Evolutionary conservation across 1,140 invertebrate genomes (phyloP).

Genomic region (Drosophila obscura): DNA sequence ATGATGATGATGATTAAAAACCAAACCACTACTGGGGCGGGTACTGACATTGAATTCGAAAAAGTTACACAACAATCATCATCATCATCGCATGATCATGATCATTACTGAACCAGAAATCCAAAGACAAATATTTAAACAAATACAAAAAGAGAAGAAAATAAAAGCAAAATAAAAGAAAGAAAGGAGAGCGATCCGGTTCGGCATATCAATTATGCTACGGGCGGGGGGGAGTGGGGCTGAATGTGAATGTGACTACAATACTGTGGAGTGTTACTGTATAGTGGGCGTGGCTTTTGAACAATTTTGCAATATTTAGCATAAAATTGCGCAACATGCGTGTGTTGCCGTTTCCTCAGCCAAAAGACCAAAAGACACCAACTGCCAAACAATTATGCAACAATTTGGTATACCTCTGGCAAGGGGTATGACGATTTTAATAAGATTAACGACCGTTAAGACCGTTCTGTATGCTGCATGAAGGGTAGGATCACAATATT

Average conservation of each 20-base stretch:
- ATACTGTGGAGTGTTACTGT: not conserved
- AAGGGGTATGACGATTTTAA: too few species aligned
- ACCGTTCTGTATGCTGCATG: too few species aligned
- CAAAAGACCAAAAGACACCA: slow-evolving; percentile 1
- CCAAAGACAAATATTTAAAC: slow-evolving; percentile 71
- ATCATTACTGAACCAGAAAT: slow-evolving; percentile 47
- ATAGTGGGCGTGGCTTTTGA: slow-evolving; percentile 62
- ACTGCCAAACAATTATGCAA: slow-evolving; percentile 65
- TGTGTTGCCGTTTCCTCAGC: slow-evolving; percentile 16
- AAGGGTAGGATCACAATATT: too few species aligned
- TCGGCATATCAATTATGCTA: slow-evolving; percentile 70
- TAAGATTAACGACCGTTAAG: too few species aligned
- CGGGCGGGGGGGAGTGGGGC: slow-evolving; percentile 4
- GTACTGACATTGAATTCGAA: slow-evolving; percentile 76
- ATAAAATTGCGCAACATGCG: slow-evolving; percentile 80
- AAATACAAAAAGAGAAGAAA: slow-evolving; percentile 6
- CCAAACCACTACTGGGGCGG: slow-evolving; percentile 3
- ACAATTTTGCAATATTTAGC: slow-evolving; percentile 79
- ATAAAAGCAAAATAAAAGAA: slow-evolving; percentile 5
- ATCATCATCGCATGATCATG: slow-evolving; percentile 24
- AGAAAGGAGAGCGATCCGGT: slow-evolving; percentile 59
- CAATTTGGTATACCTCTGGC: slow-evolving; percentile 27
- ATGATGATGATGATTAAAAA: slow-evolving; percentile 53
- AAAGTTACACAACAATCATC: slow-evolving; percentile 69
- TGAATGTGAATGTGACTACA: not conserved